These are phyloP conservation scores for Bemisia tabaci DNA, from an alignment of 1,140 invertebrate species.

Conservation along the genomic window DNA sequence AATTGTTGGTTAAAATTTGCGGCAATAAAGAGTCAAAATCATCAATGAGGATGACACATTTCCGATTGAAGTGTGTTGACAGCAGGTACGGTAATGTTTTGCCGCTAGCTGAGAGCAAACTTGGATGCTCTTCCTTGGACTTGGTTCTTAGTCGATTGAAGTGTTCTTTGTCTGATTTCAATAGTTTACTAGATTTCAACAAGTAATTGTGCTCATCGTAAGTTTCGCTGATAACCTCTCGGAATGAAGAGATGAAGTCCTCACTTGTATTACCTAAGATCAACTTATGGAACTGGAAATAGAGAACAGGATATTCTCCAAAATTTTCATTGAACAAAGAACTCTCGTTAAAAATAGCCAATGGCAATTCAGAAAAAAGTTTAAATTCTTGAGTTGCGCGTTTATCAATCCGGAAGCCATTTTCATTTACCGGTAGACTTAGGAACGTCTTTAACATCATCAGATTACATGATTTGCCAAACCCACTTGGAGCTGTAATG, in stretches of 20 bases:
- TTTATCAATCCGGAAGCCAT: not conserved
- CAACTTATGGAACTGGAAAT: not conserved
- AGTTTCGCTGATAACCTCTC: not conserved
- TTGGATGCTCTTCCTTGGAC: not conserved
- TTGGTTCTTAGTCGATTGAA: not conserved
- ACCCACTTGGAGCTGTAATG: not conserved
- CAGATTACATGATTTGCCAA: not conserved
- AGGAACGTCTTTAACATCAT: not conserved
- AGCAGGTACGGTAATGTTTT: not conserved
- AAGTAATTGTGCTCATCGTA: not conserved
- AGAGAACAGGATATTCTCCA: not conserved
- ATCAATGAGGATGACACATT: not conserved
- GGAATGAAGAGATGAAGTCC: not conserved
- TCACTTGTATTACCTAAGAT: not conserved
- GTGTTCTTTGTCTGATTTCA: not conserved
- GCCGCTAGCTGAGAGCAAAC: not conserved
- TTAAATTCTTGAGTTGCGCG: not conserved
- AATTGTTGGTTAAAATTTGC: not conserved
- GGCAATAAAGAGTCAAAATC: not conserved
- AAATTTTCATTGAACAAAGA: not conserved
- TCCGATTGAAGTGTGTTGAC: not conserved
- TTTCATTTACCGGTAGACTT: not conserved
- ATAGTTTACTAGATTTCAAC: not conserved
- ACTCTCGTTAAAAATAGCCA: not conserved
- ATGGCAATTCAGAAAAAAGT: not conserved